Base-by-base conservation (phyloP, 2,797 vertebrate species). In the Tangara arthus region DNA sequence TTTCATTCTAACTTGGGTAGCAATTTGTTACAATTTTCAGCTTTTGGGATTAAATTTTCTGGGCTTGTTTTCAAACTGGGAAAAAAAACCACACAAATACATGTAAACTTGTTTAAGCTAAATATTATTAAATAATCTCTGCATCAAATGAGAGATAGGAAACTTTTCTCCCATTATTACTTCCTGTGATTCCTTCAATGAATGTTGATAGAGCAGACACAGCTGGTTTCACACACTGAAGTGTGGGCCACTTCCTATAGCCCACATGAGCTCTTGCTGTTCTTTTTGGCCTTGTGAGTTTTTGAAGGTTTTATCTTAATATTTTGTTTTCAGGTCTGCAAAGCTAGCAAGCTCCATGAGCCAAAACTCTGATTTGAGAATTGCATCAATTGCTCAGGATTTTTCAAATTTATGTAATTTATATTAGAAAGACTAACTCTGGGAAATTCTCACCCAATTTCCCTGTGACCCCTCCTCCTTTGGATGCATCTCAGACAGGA, bases 1-100 rank as follows among this genome's bases (percentile, higher is more conserved):
- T 92, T 79, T 63, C 64, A 64, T 82, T 82, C 30, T 39, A 57
- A 77, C 37, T 65, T 2, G 41, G 59, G 70, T 56, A 63, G 47
- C 21, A 76, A 63, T 88, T 90, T 76, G 47, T 78, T 91, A 77
- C 15, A 41, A 35, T 49, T 83, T 86, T 76, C 81, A 92, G 66
- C 47, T 92, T 93, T 85, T 56, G 44, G 46, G 52, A 32, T 92
- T 47, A 90, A 90, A 64, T 85, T 70, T 94, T 76, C n/a, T 82
- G 49, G 32, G 34, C 34, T 91, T 61, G 3, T 81, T 87, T 94
- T 95, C 56, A 50, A 69, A 26, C 27, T 83, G 49, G 24, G 8
- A 39, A 52, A 55, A 55, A 66, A 94, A 83, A n/a, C 4, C 15
- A 4, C 53, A 44, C 0, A 7, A 46, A 16, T 28, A 3, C 23